Conservation (phyloP, 2,888 invertebrate genomes). For the Himalopsyche tibetana region DNA sequence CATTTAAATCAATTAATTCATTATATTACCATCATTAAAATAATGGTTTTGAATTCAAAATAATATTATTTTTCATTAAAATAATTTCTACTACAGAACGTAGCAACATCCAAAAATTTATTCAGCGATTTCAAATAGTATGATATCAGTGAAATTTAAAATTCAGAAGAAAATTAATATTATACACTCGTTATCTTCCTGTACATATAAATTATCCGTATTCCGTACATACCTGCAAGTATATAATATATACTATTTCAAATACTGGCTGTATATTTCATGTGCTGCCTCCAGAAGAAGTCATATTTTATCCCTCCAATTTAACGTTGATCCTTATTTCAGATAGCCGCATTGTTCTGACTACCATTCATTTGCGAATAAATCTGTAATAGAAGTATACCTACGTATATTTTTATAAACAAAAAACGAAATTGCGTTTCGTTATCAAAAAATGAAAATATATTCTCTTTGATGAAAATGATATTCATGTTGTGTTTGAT, state of each 20-base stretch:
- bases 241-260: constrained; percentile 8
- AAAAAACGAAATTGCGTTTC: neutral
- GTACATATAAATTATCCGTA: neutral
- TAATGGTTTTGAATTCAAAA: no score
- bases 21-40: no score
- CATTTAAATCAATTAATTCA: no score
- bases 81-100: no score
- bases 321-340: constrained; percentile 55
- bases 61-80: no score
- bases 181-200: neutral
- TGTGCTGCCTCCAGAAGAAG: constrained; percentile 36
- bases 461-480: neutral
- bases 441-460: constrained; percentile 11
- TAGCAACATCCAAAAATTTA: no score
- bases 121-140: no score
- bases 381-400: neutral
- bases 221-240: neutral
- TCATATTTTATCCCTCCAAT: constrained; percentile 53
- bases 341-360: constrained; percentile 50
- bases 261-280: constrained; percentile 12
- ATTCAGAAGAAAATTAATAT: no score
- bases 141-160: no score
- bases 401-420: neutral
- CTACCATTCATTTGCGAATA: constrained; percentile 29
- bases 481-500: no score